phyloP scores from a whole-genome alignment of 2,797 vertebrate species.

The Sebastes melanostomus region DNA sequence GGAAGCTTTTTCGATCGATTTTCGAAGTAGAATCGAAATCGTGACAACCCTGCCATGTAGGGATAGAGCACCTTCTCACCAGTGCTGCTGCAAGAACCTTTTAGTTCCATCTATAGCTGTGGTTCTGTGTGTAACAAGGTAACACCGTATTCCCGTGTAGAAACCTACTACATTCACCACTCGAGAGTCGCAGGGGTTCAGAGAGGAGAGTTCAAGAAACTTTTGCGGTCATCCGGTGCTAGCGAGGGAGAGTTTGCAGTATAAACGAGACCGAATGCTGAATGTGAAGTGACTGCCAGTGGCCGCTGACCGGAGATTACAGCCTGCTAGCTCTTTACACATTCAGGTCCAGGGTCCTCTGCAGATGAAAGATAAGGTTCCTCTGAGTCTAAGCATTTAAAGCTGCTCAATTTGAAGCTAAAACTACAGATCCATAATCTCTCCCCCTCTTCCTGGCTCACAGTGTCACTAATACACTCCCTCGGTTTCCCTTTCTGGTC shows the following conservation, averaged over 20 bases:
- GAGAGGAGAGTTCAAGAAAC: neutral
- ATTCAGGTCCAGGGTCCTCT: conserved; percentile 65
- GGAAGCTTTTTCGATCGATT: too few species aligned
- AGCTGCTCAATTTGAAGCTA: conserved; percentile 26
- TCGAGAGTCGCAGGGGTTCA: neutral
- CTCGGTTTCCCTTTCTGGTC: neutral
- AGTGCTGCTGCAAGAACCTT: neutral
- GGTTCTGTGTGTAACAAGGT: neutral
- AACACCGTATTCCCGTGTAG: neutral
- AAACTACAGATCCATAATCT: conserved; percentile 35
- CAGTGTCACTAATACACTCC: neutral
- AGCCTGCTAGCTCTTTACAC: conserved; percentile 42
- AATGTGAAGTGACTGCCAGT: conserved; percentile 46
- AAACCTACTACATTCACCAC: neutral
- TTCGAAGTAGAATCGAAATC: too few species aligned
- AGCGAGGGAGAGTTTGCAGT: neutral
- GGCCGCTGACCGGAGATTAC: conserved; percentile 25
- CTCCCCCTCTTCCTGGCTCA: neutral
- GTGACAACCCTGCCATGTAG: neutral
- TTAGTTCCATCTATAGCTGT: neutral
- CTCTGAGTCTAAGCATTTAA: conserved; percentile 35
- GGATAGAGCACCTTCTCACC: neutral
- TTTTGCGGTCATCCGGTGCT: neutral
- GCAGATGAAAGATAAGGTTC: conserved; percentile 54
- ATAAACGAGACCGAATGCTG: conserved; percentile 6